Evolutionary conservation across 2,797 vertebrate species (phyloP).

Genomic region (Liasis olivaceus): DNA sequence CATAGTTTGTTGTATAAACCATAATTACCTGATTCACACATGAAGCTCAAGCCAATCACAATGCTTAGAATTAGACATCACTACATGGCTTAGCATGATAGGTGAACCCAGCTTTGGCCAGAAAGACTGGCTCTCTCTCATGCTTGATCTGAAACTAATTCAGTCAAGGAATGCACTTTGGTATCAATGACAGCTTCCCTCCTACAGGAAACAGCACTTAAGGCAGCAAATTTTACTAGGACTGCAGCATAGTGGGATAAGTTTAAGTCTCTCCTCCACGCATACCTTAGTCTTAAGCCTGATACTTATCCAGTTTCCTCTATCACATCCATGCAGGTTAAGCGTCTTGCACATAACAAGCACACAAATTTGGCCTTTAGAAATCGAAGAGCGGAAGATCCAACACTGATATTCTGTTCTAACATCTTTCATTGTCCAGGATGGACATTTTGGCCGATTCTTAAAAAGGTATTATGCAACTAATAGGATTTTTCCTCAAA

Average conservation of each 20-base stretch:
- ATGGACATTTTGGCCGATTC: not conserved
- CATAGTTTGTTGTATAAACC: not conserved
- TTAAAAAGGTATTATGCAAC: not conserved
- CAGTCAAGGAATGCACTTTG: not conserved
- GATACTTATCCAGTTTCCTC: not conserved
- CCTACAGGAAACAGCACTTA: not conserved
- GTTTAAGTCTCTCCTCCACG: not conserved
- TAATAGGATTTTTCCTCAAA: not conserved
- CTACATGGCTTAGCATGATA: not conserved
- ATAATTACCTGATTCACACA: not conserved
- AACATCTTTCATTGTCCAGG: not conserved
- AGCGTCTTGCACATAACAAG: not conserved
- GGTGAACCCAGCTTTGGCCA: not conserved
- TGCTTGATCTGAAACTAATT: not conserved
- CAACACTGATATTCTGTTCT: not conserved
- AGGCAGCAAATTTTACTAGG: not conserved
- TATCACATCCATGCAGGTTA: not conserved
- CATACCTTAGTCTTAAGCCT: not conserved
- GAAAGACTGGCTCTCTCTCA: not conserved
- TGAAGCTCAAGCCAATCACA: not conserved
- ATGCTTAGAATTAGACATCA: not conserved
- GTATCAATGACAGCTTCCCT: not conserved
- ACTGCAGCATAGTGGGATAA: not conserved
- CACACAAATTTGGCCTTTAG: not conserved
- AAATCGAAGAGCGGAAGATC: not conserved